Evolutionary conservation across 2,797 vertebrate species (phyloP).

Genomic region (Octomys mimax): DNA sequence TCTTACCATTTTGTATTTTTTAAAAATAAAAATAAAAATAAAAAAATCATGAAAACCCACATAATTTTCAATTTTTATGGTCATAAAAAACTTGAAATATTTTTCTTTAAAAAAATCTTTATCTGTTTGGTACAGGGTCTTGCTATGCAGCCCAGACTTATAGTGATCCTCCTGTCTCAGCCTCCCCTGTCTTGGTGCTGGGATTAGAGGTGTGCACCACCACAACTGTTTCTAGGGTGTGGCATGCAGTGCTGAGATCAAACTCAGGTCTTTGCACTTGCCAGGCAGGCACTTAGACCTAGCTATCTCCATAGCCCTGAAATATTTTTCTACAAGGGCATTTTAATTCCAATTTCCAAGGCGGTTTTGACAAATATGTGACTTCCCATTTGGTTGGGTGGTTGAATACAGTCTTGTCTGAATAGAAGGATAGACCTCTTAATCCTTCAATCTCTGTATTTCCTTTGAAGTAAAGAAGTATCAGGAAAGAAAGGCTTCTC

Average conservation of each 20-base stretch:
- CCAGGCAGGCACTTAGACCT: too few species aligned
- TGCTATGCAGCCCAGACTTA: too few species aligned
- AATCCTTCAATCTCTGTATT: constrained; percentile 55
- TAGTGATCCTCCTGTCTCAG: too few species aligned
- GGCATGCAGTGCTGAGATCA: too few species aligned
- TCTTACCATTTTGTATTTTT: too few species aligned
- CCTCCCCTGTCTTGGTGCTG: too few species aligned
- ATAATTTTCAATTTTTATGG: constrained; percentile 39
- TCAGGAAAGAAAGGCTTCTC: constrained; percentile 1
- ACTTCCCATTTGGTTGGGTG: constrained; percentile 17
- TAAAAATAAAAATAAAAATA: too few species aligned
- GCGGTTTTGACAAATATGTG: constrained; percentile 34
- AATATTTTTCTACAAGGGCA: neutral
- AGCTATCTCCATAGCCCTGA: too few species aligned
- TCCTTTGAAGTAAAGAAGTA: constrained; percentile 45
- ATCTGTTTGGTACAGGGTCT: too few species aligned
- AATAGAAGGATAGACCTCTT: neutral
- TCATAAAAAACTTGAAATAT: constrained; percentile 23
- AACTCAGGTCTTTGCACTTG: too few species aligned
- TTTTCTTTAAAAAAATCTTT: neutral
- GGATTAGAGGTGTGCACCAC: too few species aligned
- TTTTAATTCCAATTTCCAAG: constrained; percentile 61
- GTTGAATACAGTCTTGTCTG: constrained; percentile 31
- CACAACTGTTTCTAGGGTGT: too few species aligned
- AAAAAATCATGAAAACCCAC: neutral